Base-by-base conservation (phyloP, 2,797 vertebrate species). In the Esox masquinongy region DNA sequence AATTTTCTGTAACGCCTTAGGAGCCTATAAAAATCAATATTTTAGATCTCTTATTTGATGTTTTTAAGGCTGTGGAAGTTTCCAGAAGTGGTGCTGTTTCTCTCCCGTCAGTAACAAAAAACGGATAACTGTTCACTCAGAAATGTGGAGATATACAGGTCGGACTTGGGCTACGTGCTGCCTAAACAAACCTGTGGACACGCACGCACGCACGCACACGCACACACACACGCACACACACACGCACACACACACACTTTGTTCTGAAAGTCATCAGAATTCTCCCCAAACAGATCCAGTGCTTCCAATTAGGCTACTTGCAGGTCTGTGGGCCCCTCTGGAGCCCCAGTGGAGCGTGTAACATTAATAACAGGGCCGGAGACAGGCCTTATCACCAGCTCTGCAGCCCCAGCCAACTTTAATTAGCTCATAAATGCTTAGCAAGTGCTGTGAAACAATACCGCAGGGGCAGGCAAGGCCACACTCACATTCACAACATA, bases 381-480 rank as follows among this genome's bases (percentile, higher is more conserved):
- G 74, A 61, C 74, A 68, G 68, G 63, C 34, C 75, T 76, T 74
- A 76, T 78, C 79, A 78, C 49, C 68, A 68, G 69, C 67, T 61
- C 59, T 56, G 72, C 74, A 81, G 68, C 47, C 74, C 67, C 64
- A 26, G 67, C 31, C 61, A 84, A 82, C 84, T 85, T 88, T 92
- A 91, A 92, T 83, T 89, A 91, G 89, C 85, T 84, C 90, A 89
- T 88, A 91, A 90, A 84, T 79, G 88, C 83, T 85, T 88, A 85
- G 84, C 83, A 85, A 86, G 79, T 81, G 83, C 87, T 87, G 79
- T 70, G 56, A 82, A 84, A 83, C 87, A 75, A 80, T 70, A 74
- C 72, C 66, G n/a, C 56, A 11, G 49, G 72, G 72, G 64, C 51
- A 77, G 36, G 74, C 14, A 6, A 75, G 70, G 77, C 75, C 66